phyloP scores from a whole-genome alignment of 2,113 vertebrate genomes.

The Microtus montanus region DNA sequence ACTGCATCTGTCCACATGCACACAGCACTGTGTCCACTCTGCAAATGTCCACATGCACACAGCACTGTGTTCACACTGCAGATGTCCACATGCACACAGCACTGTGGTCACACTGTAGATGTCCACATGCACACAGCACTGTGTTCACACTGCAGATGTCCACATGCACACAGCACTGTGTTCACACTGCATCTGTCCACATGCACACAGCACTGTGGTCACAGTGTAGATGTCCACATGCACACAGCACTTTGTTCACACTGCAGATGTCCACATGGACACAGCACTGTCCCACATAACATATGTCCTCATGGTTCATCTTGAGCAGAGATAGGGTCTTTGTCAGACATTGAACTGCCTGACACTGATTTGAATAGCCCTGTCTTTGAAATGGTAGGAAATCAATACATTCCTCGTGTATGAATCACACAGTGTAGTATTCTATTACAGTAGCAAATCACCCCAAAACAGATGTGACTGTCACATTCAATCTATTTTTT shows the following conservation, averaged over 20 bases:
- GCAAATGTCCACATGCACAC: no score
- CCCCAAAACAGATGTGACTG: neutral
- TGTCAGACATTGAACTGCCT: neutral
- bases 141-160: no score
- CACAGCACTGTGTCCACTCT: no score
- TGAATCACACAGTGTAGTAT: neutral
- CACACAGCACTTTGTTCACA: neutral
- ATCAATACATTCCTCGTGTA: neutral
- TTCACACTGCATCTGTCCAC: no score
- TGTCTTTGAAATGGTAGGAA: neutral
- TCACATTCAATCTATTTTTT: constrained; percentile 52
- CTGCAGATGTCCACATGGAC: neutral
- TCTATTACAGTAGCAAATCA: neutral
- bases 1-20: no score
- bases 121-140: no score
- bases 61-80: neutral
- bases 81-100: no score
- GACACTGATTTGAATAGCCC: neutral
- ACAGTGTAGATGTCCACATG: neutral
- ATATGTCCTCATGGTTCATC: neutral
- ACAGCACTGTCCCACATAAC: neutral
- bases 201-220: no score
- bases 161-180: no score
- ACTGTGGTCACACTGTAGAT: no score
- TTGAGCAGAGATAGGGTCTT: neutral